Evolutionary conservation across 2,888 invertebrate genomes (phyloP).

Genomic region (Keiferia lycopersicella): DNA sequence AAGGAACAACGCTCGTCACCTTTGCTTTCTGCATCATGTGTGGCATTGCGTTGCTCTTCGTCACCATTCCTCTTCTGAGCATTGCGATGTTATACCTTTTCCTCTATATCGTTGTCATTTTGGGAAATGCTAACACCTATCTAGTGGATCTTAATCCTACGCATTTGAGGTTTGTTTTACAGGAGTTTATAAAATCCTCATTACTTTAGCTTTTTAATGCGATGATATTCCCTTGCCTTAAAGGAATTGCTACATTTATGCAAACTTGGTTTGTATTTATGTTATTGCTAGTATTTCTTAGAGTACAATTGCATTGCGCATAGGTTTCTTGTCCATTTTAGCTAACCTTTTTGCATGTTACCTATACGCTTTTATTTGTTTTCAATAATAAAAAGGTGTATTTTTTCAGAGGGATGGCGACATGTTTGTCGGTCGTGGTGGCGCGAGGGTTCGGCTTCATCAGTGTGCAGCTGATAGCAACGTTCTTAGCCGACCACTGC

Average conservation of each 20-base stretch:
- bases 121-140: constrained; percentile 66
- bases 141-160: constrained; percentile 74
- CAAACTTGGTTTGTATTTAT: too few species aligned
- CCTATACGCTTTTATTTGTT: too few species aligned
- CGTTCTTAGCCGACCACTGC: constrained; percentile 55
- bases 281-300: too few species aligned
- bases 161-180: constrained; percentile 56
- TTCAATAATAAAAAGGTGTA: too few species aligned
- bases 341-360: too few species aligned
- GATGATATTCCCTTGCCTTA: too few species aligned
- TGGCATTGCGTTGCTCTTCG: constrained; percentile 54
- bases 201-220: too few species aligned
- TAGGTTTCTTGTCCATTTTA: too few species aligned
- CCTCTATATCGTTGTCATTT: constrained; percentile 58
- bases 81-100: constrained; percentile 61
- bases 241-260: too few species aligned
- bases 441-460: constrained; percentile 67
- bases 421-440: constrained; percentile 65
- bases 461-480: constrained; percentile 65
- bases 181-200: too few species aligned
- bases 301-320: too few species aligned
- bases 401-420: constrained; percentile 62
- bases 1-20: constrained; percentile 52
- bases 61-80: constrained; percentile 57
- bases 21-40: constrained; percentile 47